Evolutionary conservation across 1,140 invertebrate species (phyloP), one percentile per base, ranked within the genome.

Genomic region (Atopsyche davidsoni): DNA sequence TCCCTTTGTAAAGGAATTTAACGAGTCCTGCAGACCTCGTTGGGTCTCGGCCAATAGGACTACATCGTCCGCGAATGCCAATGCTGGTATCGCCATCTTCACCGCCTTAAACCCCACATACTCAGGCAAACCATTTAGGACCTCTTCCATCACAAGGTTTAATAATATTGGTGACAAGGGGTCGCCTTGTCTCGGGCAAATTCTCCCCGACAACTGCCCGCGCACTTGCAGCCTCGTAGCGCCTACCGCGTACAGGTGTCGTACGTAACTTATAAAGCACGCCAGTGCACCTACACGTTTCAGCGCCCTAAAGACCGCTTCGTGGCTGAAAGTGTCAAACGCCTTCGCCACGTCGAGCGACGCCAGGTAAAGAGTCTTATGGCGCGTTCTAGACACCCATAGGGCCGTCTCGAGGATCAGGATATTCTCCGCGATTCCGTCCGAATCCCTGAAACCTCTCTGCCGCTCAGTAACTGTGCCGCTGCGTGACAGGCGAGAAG

Each of bases 161-260:
- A 77, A 78, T 2, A 77, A 57, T 1, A 73, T 13, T 0, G 73
- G 71, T 0, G 62, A 67, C 2, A 78, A 58, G 0, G 73, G 69
- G 44, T 78, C 75, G 0, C 76, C 75, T 19, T 61, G 54, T 1
- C 59, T 57, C 3, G 68, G 56, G 2, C 22, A 34, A 4, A 64
- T 58, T 51, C 49, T 51, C 2, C 35, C 31, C 35, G 60, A 61
- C n/a, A 14, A 13, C 3, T 45, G 35, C 0, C 47, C 39, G n/a
- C 46, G 46, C 0, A 61, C 55, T 22, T 57, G 47, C 13, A 64
- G 17, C 35, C 35, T 40, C 0, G 67, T 68, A 1, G 35, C 40
- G 3, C 56, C 55, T 34, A 50, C 47, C 0, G 24, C 13, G 35
- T 64, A 63, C 6, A 57, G 14, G 3, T 51, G 31, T 17, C 55